Evolutionary conservation across 2,797 vertebrate species (phyloP), one percentile per base, ranked within the genome.

Genomic region (Microctenopoma steveboyesi): DNA sequence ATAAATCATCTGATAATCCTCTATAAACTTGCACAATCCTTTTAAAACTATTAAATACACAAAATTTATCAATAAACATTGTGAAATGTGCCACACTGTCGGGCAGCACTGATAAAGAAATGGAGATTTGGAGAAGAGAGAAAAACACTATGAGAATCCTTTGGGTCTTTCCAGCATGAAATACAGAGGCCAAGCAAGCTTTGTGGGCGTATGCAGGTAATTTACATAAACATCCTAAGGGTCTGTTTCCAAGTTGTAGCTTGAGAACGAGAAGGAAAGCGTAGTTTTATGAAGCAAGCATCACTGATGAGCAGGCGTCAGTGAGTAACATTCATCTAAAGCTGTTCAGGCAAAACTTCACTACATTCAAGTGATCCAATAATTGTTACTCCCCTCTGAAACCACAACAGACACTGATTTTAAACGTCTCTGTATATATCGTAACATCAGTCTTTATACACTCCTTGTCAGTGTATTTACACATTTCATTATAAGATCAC

Each of bases 201-300:
- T 33, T 71, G 79, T 84, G 51, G 74, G 79, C 2, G 40, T 79
- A 46, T 79, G 81, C 35, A 53, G 43, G 54, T 55, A 50, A 76
- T 79, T 85, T 80, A 77, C 79, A 88, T 76, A 50, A 83, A 77
- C 47, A 55, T 58, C 46, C 50, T 28, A 59, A 74, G 73, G 52
- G 40, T 30, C 55, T 53, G 27, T 48, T 61, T 60, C 53, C 42
- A 4, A 45, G 64, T 59, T 55, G 22, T 15, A 55, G 47, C 63
- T 53, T 49, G 11, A 59, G 2, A 64, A 74, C 69, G 57, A 52
- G 30, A 64, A 55, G 40, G 11, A 73, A 66, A 64, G 56, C 53
- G 18, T 57, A 4, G 48, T 67, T 80, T 57, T 40, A 58, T 57
- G 7, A 68, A 81, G 60, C 46, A 61, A 69, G 9, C 57, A 27